Percentiles rank a stretch among this genome's conserved stretches.
Evolutionary conservation across 2,113 vertebrate species (phyloP).

Genomic region (Perognathus longimembris): DNA sequence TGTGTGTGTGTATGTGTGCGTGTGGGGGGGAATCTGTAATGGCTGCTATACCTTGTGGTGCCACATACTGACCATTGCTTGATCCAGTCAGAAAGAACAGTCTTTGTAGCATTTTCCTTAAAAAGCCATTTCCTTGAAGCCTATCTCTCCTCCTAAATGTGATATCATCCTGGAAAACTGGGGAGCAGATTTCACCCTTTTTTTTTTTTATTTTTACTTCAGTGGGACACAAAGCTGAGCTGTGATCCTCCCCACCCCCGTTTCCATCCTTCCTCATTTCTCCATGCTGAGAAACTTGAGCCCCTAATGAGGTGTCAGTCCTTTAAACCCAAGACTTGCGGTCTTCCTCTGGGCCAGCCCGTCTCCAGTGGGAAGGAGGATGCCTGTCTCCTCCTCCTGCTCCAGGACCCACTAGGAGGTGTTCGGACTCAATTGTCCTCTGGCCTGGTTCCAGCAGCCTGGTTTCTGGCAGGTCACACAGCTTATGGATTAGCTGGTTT

Average conservation of each 20-base stretch:
- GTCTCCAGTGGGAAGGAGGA: neutral
- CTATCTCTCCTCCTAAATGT: neutral
- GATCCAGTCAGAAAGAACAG: neutral
- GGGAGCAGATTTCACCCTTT: neutral
- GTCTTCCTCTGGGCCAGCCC: neutral
- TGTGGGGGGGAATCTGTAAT: neutral
- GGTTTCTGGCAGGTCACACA: neutral
- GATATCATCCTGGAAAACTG: conserved; percentile 7
- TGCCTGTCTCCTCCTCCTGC: neutral
- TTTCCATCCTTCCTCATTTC: neutral
- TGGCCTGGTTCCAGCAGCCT: conserved; percentile 33
- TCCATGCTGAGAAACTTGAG: neutral
- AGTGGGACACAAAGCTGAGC: conserved; percentile 27
- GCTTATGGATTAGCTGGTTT: conserved; percentile 70
- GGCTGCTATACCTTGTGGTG: neutral
- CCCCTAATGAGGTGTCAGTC: neutral
- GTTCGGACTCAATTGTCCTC: neutral
- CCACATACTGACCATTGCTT: neutral
- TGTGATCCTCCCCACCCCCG: neutral
- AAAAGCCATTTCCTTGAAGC: conserved; percentile 19
- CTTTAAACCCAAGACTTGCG: neutral
- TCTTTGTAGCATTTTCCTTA: neutral
- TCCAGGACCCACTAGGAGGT: neutral
- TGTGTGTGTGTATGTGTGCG: neutral
- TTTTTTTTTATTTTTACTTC: neutral